phyloP scores from a whole-genome alignment of 2,888 invertebrate species.

The Arge pagana region DNA sequence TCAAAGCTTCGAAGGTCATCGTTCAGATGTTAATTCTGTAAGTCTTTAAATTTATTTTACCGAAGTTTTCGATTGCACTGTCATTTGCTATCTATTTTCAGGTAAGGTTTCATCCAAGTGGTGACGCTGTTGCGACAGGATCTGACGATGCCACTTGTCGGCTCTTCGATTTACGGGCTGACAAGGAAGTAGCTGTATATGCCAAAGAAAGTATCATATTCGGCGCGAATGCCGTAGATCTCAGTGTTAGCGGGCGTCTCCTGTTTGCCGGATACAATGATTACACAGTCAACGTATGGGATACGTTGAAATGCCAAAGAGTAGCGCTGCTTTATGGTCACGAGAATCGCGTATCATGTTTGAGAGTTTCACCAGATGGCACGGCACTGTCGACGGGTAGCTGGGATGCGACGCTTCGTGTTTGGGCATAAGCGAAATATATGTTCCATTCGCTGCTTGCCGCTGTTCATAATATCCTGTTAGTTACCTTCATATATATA shows the following conservation, averaged over 20 bases:
- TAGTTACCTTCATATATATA: too few relatives aligned
- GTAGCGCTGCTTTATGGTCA: conserved; percentile 92
- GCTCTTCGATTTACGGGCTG: conserved; percentile 95
- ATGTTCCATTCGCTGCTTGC: neutral
- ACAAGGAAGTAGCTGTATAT: conserved; percentile 95
- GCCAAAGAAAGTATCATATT: conserved; percentile 97
- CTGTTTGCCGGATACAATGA: conserved; percentile 99
- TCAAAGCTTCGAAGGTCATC: conserved; percentile 98
- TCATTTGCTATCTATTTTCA: conserved; percentile 22
- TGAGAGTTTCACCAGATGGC: conserved; percentile 95
- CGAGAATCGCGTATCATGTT: conserved; percentile 91
- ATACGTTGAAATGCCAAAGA: conserved; percentile 90
- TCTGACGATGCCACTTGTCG: conserved; percentile 99
- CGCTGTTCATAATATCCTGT: conserved; percentile 13
- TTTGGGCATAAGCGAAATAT: conserved; percentile 56
- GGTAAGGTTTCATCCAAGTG: conserved; percentile 97
- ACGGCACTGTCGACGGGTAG: conserved; percentile 96
- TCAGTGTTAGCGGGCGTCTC: conserved; percentile 92
- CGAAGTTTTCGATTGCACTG: too few relatives aligned
- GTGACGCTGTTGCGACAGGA: conserved; percentile 97
- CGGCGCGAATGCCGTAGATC: conserved; percentile 97
- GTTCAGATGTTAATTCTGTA: conserved; percentile 92
- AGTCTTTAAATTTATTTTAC: conserved; percentile 13
- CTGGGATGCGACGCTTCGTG: conserved; percentile 92
- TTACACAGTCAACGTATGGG: conserved; percentile 98